phyloP scores from a whole-genome alignment of 2,113 vertebrate genomes.

The Carassius gibelio region DNA sequence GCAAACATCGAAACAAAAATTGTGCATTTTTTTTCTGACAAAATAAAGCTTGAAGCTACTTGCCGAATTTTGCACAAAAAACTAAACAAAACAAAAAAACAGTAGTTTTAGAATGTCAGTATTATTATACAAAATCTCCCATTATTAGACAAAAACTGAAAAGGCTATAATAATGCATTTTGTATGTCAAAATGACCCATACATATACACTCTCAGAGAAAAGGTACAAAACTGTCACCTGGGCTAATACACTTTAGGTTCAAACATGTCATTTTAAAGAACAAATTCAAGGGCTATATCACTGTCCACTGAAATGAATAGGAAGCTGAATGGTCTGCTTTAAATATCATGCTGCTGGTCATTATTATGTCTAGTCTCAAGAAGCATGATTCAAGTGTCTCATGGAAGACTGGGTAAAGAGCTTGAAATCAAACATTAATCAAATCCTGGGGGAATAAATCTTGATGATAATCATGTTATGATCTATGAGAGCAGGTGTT shows the following conservation, averaged over 20 bases:
- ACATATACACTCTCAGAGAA: no score
- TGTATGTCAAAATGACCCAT: no score
- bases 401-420: slow-evolving; percentile 1
- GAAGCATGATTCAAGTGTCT: slow-evolving; percentile 4
- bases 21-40: neutral
- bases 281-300: neutral
- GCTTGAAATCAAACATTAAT: slow-evolving; percentile 14
- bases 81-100: no score
- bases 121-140: neutral
- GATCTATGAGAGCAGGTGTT: slow-evolving; percentile 2
- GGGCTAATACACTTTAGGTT: no score
- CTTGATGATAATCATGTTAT: neutral
- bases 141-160: neutral
- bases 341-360: slow-evolving; percentile 9
- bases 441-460: slow-evolving; percentile 15
- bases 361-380: neutral
- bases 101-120: neutral
- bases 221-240: no score
- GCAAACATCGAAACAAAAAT: slow-evolving; percentile 24
- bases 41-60: no score
- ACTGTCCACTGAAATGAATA: neutral
- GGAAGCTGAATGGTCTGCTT: neutral
- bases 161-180: no score
- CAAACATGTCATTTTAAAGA: no score
- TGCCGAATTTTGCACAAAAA: no score